Percentiles rank a stretch among this genome's conserved stretches.
These are phyloP conservation scores for Cryptophagus acutangulus DNA, from an alignment of 2,888 invertebrate species.

Conservation along the genomic window DNA sequence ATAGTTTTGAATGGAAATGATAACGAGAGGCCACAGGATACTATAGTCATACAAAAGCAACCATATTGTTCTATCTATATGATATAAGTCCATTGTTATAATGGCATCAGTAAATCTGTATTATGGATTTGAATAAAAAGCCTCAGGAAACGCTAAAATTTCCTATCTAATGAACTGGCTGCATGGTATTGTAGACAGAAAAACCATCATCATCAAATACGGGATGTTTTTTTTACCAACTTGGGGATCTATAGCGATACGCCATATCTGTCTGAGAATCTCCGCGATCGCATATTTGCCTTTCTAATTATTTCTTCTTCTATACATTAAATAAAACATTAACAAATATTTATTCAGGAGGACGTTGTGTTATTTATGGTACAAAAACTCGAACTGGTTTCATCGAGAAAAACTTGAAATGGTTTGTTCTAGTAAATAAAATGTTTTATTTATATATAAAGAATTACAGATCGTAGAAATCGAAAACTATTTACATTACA, in stretches of 20 bases:
- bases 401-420: background rate
- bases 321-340: conserved; percentile 39
- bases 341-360: conserved; percentile 40
- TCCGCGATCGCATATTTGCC: conserved; percentile 28
- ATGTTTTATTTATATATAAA: conserved; percentile 28
- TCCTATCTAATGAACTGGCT: too few relatives aligned
- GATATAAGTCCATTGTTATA: too few relatives aligned
- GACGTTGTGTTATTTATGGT: conserved; percentile 8
- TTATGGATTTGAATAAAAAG: too few relatives aligned
- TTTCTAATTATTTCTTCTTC: conserved; percentile 35
- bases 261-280: conserved; percentile 32
- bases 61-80: too few relatives aligned
- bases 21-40: too few relatives aligned
- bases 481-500: conserved; percentile 16
- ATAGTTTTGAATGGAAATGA: background rate
- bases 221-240: too few relatives aligned
- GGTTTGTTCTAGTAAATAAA: conserved; percentile 20
- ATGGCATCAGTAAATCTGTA: too few relatives aligned
- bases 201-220: too few relatives aligned
- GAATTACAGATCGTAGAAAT: conserved; percentile 13
- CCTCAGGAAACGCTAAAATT: too few relatives aligned
- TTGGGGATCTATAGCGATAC: too few relatives aligned
- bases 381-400: conserved; percentile 21
- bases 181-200: too few relatives aligned
- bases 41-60: conserved; percentile 6